Base-by-base conservation (phyloP, 2,797 vertebrate species). In the Gobio occitaniae region DNA sequence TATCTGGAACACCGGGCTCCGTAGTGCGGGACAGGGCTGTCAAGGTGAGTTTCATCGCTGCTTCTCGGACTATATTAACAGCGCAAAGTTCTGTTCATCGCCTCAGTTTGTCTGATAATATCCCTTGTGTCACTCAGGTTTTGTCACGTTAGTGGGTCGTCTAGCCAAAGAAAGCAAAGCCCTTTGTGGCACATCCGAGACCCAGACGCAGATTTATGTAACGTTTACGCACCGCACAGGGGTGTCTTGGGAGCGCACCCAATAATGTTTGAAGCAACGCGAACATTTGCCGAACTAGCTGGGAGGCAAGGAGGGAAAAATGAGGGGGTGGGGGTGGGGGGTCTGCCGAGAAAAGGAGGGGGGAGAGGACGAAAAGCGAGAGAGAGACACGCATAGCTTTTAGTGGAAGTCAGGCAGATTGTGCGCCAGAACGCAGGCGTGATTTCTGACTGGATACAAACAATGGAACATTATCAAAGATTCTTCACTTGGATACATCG, bases 31-130 rank as follows among this genome's bases (percentile, higher is more conserved):
- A 87, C 87, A 76, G 90, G 81, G 88, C 92, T 92, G 93, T 90
- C 90, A 90, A 84, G 95, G 95, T 96, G 91, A 94, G 95, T 95
- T 90, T 86, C 77, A 90, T 90, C 89, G 88, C 87, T 90, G 86
- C 85, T 84, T 89, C 84, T 80, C 82, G 68, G 82, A 76, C 50
- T 19, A 88, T 85, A 80, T 87, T 15, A 90, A 93, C 90, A 90
- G 88, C 83, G 90, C 92, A 90, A 88, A 90, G 86, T 91, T 90
- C 81, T 90, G 86, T 56, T 86, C 32, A 90, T 89, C 48, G 90
- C 88, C 90, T 91, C 90, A 83, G 83, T 65, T 56, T 65, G 82
- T 70, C 17, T 44, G 25, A 54, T 78, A 69, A 84, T 84, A 76
- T 83, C 84, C 89, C 79, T 17, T 48, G 88, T 90, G 90, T 89